These are phyloP conservation scores for Neotragus moschatus DNA, from an alignment of 2,113 vertebrate species.

Conservation along the genomic window DNA sequence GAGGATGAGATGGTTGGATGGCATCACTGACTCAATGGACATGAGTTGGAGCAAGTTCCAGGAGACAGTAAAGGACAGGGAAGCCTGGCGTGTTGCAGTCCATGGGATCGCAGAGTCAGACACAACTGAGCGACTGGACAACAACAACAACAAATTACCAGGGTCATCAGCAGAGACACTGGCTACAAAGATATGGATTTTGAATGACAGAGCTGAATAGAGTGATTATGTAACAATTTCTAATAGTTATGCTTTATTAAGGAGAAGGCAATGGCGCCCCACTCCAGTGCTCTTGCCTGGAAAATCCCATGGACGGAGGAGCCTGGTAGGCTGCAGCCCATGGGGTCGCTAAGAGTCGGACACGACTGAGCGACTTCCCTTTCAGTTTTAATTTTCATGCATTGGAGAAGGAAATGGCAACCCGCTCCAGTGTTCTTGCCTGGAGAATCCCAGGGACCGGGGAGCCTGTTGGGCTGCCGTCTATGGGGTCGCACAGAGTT, in stretches of 20 bases:
- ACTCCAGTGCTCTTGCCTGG: too few species aligned
- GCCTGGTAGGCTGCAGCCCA: too few species aligned
- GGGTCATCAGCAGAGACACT: not conserved
- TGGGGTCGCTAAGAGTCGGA: too few species aligned
- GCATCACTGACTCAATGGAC: not conserved
- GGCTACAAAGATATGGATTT: not conserved
- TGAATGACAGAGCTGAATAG: not conserved
- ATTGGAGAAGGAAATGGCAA: too few species aligned
- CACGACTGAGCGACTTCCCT: too few species aligned
- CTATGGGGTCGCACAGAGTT: too few species aligned
- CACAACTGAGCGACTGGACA: rapidly evolving
- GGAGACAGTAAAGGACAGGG: not conserved
- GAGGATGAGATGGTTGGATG: not conserved
- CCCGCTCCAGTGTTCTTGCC: too few species aligned
- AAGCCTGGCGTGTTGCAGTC: not conserved
- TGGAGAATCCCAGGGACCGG: too few species aligned
- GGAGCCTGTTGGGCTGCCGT: too few species aligned
- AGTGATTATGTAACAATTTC: not conserved
- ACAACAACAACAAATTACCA: not conserved
- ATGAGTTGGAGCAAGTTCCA: not conserved
- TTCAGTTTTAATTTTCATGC: too few species aligned
- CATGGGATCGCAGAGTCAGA: not conserved
- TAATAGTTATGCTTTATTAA: not conserved
- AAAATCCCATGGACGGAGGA: too few species aligned
- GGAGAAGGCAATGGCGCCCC: too few species aligned